Percentiles rank a stretch among this genome's conserved stretches.
Conservation (phyloP, 2,888 invertebrate species). For the Tenthredo notha region DNA sequence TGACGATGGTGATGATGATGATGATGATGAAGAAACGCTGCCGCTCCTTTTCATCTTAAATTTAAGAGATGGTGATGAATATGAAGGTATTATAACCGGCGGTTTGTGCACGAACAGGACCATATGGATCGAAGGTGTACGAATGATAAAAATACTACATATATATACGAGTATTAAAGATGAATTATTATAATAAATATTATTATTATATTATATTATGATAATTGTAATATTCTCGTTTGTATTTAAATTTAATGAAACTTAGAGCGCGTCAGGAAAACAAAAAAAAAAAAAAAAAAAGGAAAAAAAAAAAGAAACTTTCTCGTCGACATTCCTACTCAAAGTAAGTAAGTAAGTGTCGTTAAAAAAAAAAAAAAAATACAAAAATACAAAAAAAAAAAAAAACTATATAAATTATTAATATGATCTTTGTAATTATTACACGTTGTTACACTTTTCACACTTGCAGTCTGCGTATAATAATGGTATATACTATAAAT, state of each 20-base stretch:
- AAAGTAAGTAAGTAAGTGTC: constrained; percentile 24
- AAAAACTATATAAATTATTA: background rate
- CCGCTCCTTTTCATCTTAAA: background rate
- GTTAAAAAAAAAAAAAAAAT: background rate
- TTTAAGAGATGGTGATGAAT: background rate
- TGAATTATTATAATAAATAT: background rate
- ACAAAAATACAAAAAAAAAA: background rate
- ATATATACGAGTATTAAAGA: background rate
- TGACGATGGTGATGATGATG: too few relatives aligned
- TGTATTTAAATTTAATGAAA: constrained; percentile 6
- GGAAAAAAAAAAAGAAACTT: background rate
- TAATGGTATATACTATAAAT: background rate
- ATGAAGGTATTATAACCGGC: background rate
- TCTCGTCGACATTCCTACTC: constrained; percentile 23
- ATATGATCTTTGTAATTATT: constrained; percentile 3
- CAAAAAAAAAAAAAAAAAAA: too few relatives aligned
- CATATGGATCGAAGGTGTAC: constrained; percentile 14
- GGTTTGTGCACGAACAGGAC: background rate
- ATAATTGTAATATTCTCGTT: constrained; percentile 3
- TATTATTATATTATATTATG: background rate
- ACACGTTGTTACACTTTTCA: constrained; percentile 3
- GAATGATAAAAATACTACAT: background rate
- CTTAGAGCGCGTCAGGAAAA: background rate
- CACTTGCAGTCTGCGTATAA: background rate
- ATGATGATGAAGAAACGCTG: background rate